Conservation (phyloP, 2,113 vertebrate genomes). For the Gymnogyps californianus region DNA sequence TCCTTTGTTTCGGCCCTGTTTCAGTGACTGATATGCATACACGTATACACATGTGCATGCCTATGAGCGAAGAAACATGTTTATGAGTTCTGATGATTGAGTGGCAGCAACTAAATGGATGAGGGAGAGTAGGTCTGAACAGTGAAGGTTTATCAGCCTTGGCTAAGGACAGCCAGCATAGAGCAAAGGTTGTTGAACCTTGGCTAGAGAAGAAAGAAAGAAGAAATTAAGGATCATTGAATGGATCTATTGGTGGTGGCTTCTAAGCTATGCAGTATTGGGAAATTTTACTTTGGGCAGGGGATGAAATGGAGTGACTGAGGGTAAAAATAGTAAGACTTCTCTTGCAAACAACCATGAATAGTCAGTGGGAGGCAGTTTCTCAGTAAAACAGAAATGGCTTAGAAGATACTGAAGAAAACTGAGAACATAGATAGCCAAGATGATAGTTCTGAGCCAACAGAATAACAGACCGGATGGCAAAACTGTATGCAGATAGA, state of each 20-base stretch:
- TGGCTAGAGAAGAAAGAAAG: neutral
- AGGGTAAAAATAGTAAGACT: neutral
- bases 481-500: neutral
- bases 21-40: neutral
- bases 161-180: neutral
- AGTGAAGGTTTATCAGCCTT: neutral
- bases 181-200: neutral
- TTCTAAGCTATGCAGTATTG: neutral
- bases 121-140: neutral
- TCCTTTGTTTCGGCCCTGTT: neutral
- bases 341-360: neutral
- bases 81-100: neutral
- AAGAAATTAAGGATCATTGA: neutral
- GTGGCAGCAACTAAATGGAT: neutral
- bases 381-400: neutral
- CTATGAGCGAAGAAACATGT: neutral
- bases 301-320: neutral
- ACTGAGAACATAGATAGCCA: neutral
- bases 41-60: rapidly evolving
- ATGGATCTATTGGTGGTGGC: neutral
- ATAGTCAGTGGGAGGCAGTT: neutral
- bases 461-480: neutral
- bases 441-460: neutral
- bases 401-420: neutral
- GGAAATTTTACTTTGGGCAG: neutral